Evolutionary conservation across 1,140 invertebrate species (phyloP), one percentile per base, ranked within the genome.

Genomic region (Ceratina calcarata): DNA sequence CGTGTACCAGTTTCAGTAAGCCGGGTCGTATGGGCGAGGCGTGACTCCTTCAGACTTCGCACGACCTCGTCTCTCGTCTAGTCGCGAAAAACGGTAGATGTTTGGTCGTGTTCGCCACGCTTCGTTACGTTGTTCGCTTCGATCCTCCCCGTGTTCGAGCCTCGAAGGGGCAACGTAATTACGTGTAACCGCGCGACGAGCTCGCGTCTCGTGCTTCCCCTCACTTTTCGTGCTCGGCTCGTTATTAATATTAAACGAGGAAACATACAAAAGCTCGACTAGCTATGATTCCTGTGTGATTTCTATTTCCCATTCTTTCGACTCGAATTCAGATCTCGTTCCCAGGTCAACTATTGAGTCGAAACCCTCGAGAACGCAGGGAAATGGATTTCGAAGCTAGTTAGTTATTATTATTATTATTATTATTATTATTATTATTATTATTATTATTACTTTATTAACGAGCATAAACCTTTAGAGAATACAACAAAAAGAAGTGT

Each of bases 21-120:
- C 6, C 32, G 32, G 76, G 82, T 82, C 76, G 80, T 49, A 79
- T 66, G n/a, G 18, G 78, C 45, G 51, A 64, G 82, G 24, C 37
- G 72, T 72, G 58, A 58, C 76, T 84, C 72, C 81, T 86, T 85
- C 84, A 69, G 70, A 85, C 80, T 85, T 86, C 84, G 74, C 79
- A 86, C 79, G 84, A 75, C 84, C 84, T 69, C 80, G 76, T 72
- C 77, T 72, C 78, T n/a, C n/a, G n/a, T n/a, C n/a, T n/a, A n/a
- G n/a, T n/a, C n/a, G n/a, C n/a, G n/a, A n/a, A n/a, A n/a, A n/a
- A n/a, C n/a, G 22, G 73, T 32, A 82, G 79, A 75, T 12, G 66
- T 62, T 58, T 51, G 49, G 57, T 18, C 66, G 20, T 37, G 57
- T 45, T 78, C 69, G 72, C 27, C 27, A 32, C 27, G 27, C 27